Conservation (phyloP, 2,797 vertebrate genomes). For the Lycodopsis pacificus region DNA sequence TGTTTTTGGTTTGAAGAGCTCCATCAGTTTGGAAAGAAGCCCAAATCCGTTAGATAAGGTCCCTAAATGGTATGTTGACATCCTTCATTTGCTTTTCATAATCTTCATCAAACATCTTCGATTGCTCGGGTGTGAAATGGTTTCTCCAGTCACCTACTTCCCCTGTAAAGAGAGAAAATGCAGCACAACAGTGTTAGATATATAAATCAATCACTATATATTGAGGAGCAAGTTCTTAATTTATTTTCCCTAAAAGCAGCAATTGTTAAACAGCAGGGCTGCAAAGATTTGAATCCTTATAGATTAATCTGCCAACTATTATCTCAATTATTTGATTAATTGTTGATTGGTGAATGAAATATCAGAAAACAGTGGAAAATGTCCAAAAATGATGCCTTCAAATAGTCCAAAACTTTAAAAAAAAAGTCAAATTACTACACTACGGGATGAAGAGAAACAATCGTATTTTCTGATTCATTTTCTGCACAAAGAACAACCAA, state of each 20-base stretch:
- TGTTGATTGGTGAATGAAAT: not conserved
- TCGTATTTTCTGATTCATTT: not conserved
- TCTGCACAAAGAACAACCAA: not conserved
- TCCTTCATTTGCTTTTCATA: slow-evolving; percentile 85
- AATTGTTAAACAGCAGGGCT: not conserved
- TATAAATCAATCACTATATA: not conserved
- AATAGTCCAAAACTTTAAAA: not conserved
- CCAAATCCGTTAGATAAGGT: slow-evolving; percentile 60
- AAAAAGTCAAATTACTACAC: not conserved
- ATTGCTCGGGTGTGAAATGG: slow-evolving; percentile 84
- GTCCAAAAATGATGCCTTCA: not conserved
- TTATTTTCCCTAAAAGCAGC: not conserved
- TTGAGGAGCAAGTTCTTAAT: not conserved
- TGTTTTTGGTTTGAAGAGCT: slow-evolving; percentile 45
- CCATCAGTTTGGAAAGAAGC: not conserved
- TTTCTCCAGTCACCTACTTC: slow-evolving; percentile 89
- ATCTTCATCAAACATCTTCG: slow-evolving; percentile 85
- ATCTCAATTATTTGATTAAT: not conserved
- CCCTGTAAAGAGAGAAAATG: slow-evolving; percentile 68
- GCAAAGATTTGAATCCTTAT: not conserved
- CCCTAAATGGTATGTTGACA: slow-evolving; percentile 80
- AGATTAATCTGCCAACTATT: not conserved
- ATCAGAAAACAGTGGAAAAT: not conserved
- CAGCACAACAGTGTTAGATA: slow-evolving; percentile 5
- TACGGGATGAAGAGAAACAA: not conserved